These are phyloP conservation scores for Synergus umbraculus DNA, from an alignment of 2,888 invertebrate species.

Conservation along the genomic window DNA sequence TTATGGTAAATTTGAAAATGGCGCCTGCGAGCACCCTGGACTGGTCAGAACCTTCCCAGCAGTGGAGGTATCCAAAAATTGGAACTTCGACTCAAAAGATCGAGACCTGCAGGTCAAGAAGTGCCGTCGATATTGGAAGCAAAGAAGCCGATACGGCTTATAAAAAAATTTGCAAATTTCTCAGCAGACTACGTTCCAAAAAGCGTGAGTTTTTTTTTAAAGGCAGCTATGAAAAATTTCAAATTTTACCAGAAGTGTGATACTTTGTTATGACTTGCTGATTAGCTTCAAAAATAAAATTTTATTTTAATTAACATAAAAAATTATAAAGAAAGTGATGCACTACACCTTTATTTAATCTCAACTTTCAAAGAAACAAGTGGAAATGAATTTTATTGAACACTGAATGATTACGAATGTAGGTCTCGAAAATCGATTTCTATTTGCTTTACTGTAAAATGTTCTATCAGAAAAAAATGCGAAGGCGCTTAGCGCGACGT, in stretches of 20 bases:
- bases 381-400: not conserved
- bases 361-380: constrained; percentile 22
- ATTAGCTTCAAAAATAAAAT: too few relatives aligned
- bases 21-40: constrained; percentile 71
- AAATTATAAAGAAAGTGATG: not conserved
- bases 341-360: not conserved
- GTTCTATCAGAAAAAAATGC: not conserved
- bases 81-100: constrained; percentile 54
- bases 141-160: constrained; percentile 70
- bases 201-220: constrained; percentile 69
- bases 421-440: constrained; percentile 30
- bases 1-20: constrained; percentile 58
- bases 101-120: constrained; percentile 64
- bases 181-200: constrained; percentile 67
- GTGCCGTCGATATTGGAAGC: constrained; percentile 64
- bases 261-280: not conserved
- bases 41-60: constrained; percentile 74
- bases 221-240: not conserved
- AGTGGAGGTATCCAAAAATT: constrained; percentile 71
- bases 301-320: not conserved
- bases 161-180: constrained; percentile 74
- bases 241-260: not conserved
- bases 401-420: constrained; percentile 21
- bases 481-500: not conserved
- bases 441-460: constrained; percentile 1